Base-by-base conservation (phyloP, 2,113 vertebrate species). In the Platanista minor region DNA sequence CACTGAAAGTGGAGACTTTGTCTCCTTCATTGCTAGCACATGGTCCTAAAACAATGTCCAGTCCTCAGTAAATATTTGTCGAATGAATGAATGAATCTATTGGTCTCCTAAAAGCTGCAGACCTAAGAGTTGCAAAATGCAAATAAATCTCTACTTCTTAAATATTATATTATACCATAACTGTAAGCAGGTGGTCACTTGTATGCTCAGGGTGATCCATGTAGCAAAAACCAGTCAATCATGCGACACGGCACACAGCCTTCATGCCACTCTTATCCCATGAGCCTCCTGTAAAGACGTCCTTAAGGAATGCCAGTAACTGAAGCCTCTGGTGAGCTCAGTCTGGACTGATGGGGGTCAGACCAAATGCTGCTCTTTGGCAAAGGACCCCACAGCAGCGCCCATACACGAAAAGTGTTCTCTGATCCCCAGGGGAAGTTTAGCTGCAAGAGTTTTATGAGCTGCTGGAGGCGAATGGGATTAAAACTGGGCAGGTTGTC, bases 81-180 rank as follows among this genome's bases (percentile, higher is more conserved):
- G 39, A 81, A 64, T 89, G 81, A 39, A 54, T 21, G 25, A 95
- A 92, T 83, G 5, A 3, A 66, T 87, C 57, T 72, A 4, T 15
- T 87, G 66, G 49, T 67, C 77, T 96, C 86, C 66, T 83, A 94
- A 83, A 82, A 81, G 33, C 20, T 81, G 75, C 46, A 96, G 67
- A 97, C 31, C 41, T 77, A 74, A n/a, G 49, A 96, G 84, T 49
- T 57, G 21, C 36, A 87, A 92, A 92, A 96, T 39, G 81, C 94
- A 97, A 98, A 92, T 72, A 93, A 10, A 69, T 94, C 77, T 54
- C 83, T 64, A 52, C 17, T 85, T 93, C 46, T 80, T 83, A 94
- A 87, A 86, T 72, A 77, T 88, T 33, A 29, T 27, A 92, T 78
- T 14, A 36, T 15, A 23, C n/a, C 57, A 69, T 15, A 52, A 27